phyloP scores from a whole-genome alignment of 1,140 invertebrate genomes.

The Adelges cooleyi region DNA sequence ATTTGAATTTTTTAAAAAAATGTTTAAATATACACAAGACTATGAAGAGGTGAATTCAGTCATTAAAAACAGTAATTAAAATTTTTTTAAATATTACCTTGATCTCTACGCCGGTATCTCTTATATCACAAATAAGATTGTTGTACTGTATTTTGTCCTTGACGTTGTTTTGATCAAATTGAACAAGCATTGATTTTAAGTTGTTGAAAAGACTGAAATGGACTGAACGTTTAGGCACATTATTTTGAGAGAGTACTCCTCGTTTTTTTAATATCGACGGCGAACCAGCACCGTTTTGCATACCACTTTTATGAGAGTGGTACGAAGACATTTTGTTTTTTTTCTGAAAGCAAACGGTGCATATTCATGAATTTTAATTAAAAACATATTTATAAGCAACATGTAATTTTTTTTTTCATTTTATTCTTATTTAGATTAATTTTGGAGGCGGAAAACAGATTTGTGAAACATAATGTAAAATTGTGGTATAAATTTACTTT shows the following conservation, averaged over 20 bases:
- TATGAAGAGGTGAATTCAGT: too few relatives aligned
- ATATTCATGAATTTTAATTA: too few relatives aligned
- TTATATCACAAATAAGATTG: constrained; percentile 38
- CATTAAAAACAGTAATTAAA: too few relatives aligned
- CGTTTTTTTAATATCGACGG: constrained; percentile 8
- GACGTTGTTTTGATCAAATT: constrained; percentile 29
- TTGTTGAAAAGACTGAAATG: constrained; percentile 37
- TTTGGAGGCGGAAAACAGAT: too few relatives aligned
- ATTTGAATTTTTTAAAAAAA: too few relatives aligned
- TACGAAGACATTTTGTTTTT: neutral
- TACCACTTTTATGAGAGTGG: neutral
- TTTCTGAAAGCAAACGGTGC: too few relatives aligned
- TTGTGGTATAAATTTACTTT: too few relatives aligned
- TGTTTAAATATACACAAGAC: too few relatives aligned
- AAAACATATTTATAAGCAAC: too few relatives aligned
- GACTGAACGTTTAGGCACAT: constrained; percentile 32
- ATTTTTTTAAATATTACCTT: constrained; percentile 16
- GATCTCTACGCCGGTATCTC: constrained; percentile 37
- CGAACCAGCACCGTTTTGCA: neutral
- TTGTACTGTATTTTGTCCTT: constrained; percentile 35
- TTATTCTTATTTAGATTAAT: too few relatives aligned
- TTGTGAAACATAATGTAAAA: too few relatives aligned
- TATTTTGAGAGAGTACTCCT: neutral
- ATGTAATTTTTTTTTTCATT: too few relatives aligned
- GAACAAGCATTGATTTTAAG: constrained; percentile 31